Evolutionary conservation across 2,113 vertebrate genomes (phyloP).

Genomic region (Chlorodrepanis virens): DNA sequence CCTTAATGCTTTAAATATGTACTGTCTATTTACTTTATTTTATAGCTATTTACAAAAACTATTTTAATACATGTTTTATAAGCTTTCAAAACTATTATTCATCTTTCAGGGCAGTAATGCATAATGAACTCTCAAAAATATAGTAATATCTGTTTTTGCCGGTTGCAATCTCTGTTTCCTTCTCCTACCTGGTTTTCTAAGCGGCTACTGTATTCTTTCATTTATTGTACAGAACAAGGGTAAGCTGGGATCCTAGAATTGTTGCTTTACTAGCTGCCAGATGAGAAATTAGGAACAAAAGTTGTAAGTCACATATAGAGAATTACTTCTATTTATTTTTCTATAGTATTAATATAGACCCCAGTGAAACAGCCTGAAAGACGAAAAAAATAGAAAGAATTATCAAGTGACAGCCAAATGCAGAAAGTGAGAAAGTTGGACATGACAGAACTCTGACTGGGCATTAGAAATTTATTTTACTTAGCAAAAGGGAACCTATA

Average conservation of each 20-base stretch:
- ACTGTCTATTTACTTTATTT: not conserved
- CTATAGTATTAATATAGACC: not conserved
- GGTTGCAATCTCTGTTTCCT: not conserved
- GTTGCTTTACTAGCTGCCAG: not conserved
- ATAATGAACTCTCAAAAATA: not conserved
- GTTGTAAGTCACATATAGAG: not conserved
- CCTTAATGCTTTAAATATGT: not conserved
- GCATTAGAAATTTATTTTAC: not conserved
- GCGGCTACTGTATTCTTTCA: not conserved
- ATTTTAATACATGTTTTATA: not conserved
- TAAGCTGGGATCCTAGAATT: not conserved
- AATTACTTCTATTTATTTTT: not conserved
- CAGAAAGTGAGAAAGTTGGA: not conserved
- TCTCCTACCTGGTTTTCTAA: not conserved
- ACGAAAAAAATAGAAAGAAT: not conserved
- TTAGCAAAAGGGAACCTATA: not conserved
- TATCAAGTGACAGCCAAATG: not conserved
- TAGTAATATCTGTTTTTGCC: not conserved
- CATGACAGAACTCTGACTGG: not conserved
- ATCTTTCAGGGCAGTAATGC: not conserved
- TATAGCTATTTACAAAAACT: conserved; percentile 11
- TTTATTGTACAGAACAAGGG: not conserved
- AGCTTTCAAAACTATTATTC: not conserved
- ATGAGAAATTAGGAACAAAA: not conserved
- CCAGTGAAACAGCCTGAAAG: not conserved